phyloP scores from a whole-genome alignment of 2,888 invertebrate genomes.

The Spodoptera exigua region DNA sequence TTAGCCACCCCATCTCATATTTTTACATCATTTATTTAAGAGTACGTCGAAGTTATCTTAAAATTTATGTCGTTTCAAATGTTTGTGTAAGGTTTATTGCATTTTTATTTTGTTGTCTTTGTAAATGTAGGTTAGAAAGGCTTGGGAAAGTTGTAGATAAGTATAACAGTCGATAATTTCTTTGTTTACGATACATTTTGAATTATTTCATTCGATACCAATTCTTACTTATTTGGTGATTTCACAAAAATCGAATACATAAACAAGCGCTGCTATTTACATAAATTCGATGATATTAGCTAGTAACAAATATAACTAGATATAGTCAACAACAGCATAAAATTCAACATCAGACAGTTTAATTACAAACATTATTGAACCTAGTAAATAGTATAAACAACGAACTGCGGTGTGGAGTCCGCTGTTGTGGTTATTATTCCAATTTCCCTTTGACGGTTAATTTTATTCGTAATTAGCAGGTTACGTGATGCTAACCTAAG shows the following conservation, averaged over 20 bases:
- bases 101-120: neutral
- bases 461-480: too few relatives aligned
- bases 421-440: neutral
- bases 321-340: too few relatives aligned
- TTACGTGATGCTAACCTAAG: too few relatives aligned
- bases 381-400: conserved; percentile 3
- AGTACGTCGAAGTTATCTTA: conserved; percentile 65
- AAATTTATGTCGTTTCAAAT: conserved; percentile 60
- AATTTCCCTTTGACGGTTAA: too few relatives aligned
- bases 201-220: too few relatives aligned
- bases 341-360: neutral
- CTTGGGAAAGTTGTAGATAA: neutral
- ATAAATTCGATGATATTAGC: too few relatives aligned
- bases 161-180: too few relatives aligned
- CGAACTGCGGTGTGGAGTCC: conserved; percentile 1
- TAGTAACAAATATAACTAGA: too few relatives aligned
- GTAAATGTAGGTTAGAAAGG: neutral
- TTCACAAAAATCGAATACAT: too few relatives aligned
- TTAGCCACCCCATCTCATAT: conserved; percentile 71
- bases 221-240: too few relatives aligned
- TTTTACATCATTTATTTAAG: conserved; percentile 74
- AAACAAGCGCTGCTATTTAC: too few relatives aligned
- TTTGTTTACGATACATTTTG: too few relatives aligned
- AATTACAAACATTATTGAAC: neutral
- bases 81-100: conserved; percentile 19